A percentile compares a stretch with the other conserved stretches of the same genome.
Conservation (phyloP, 2,888 invertebrate genomes). For the Hypsopygia costalis region DNA sequence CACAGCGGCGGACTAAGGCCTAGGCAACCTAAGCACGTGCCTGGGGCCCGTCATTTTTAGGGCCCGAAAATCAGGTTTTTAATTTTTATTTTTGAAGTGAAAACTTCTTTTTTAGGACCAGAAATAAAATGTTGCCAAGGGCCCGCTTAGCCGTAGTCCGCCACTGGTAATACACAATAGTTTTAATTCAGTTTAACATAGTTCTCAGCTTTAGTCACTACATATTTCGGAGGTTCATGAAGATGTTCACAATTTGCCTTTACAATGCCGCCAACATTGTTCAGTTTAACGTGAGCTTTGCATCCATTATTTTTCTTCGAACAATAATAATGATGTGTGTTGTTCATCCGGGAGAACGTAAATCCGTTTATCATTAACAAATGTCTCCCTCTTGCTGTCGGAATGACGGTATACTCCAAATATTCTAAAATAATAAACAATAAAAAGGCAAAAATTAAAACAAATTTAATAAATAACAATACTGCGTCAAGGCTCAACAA, state of each 20-base stretch:
- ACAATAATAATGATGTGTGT: slow-evolving; percentile 25
- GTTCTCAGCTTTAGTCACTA: background rate
- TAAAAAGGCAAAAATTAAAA: no score
- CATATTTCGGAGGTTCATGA: slow-evolving; percentile 18
- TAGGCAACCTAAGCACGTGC: no score
- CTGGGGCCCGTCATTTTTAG: no score
- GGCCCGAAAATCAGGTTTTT: no score
- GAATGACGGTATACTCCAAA: slow-evolving; percentile 22
- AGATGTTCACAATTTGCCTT: slow-evolving; percentile 10
- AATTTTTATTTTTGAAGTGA: no score
- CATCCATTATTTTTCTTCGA: slow-evolving; percentile 32
- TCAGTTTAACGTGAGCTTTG: slow-evolving; percentile 36
- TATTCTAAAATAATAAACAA: background rate
- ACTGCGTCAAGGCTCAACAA: no score
- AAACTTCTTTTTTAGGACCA: no score
- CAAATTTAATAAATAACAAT: no score
- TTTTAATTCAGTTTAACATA: background rate
- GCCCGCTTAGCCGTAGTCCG: no score
- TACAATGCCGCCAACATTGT: slow-evolving; percentile 19
- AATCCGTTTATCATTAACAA: slow-evolving; percentile 27
- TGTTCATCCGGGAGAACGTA: slow-evolving; percentile 26
- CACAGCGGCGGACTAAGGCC: no score
- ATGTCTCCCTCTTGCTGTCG: slow-evolving; percentile 21
- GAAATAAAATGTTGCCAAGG: no score
- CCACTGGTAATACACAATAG: background rate